Base-by-base conservation (phyloP, 2,888 invertebrate species). In the Eustalomyia histrio region DNA sequence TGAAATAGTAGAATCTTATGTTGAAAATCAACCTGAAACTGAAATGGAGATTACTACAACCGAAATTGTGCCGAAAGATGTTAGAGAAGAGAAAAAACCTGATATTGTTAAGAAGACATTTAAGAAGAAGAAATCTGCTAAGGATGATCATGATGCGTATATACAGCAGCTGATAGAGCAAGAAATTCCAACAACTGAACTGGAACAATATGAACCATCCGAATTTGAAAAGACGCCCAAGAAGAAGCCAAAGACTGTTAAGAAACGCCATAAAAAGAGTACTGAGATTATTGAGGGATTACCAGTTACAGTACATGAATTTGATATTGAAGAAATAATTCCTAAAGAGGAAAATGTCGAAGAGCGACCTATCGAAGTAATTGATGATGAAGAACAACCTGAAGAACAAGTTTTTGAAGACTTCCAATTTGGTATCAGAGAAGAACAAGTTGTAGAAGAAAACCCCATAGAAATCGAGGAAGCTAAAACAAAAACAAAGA, bases 21-120 rank as follows among this genome's bases (percentile, higher is more conserved):
- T 90, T 75, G 90, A 91, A 76, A 89, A 89, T 12, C 87, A 90
- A 52, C 87, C 88, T 0, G 88, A 91, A 86, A 90, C 91, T 0
- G 88, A 91, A 60, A 86, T 91, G 0, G 87, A 90, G 5, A 89
- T 92, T 35, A 89, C 90, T 50, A 90, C 90, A 67, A 88, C 89
- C 1, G 91, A 92, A 86, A 84, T 84, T 85, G 87, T 50, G 76
- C 87, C 88, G 4, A 75, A 73, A 16, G 74, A 83, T 9, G 33
- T 67, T 33, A 9, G 16, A 1, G 71, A 78, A 67, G 67, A 78
- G 0, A 10, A 53, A 1, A 57, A 71, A 35, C 57, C 74, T 2
- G 21, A 63, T 24, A 3, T 50, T 78, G 4, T 86, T 1, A 85
- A 86, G 68, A 87, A 86, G 71, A 82, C 78, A 4, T 79, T 81